A percentile compares a stretch with the other conserved stretches of the same genome.
Evolutionary conservation across 2,888 invertebrate genomes (phyloP).

Genomic region (Polydesmus complanatus): DNA sequence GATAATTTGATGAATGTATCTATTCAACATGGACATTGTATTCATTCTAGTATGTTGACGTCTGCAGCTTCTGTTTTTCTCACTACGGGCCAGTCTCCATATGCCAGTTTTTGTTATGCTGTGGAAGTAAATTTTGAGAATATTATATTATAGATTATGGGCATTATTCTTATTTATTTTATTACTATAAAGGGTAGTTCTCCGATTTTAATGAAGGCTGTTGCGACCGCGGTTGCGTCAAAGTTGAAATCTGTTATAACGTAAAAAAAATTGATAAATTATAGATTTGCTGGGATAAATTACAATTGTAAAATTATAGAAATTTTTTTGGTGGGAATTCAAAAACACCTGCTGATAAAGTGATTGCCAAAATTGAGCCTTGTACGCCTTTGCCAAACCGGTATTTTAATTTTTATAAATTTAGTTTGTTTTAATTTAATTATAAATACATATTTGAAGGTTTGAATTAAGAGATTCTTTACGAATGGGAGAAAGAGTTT

Average conservation of each 20-base stretch:
- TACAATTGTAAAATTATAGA: not conserved
- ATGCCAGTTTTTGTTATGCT: slow-evolving; percentile 75
- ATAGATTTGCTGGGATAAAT: slow-evolving; percentile 20
- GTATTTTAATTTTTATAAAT: slow-evolving; percentile 24
- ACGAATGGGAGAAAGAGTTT: slow-evolving; percentile 58
- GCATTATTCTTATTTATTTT: not conserved
- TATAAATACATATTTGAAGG: slow-evolving; percentile 33
- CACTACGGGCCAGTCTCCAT: slow-evolving; percentile 67
- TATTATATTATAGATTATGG: not conserved
- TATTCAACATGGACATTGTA: slow-evolving; percentile 35
- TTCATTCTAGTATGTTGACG: slow-evolving; percentile 37
- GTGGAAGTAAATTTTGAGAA: slow-evolving; percentile 46
- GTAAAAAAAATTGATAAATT: not conserved
- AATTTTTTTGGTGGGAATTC: slow-evolving; percentile 9
- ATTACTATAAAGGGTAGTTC: slow-evolving; percentile 45
- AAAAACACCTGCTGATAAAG: slow-evolving; percentile 19
- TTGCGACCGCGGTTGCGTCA: slow-evolving; percentile 81
- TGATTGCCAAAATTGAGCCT: slow-evolving; percentile 41
- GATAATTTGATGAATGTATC: slow-evolving; percentile 75
- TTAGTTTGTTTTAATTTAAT: not conserved
- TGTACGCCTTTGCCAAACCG: slow-evolving; percentile 56
- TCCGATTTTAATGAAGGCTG: slow-evolving; percentile 68
- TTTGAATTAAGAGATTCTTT: slow-evolving; percentile 67
- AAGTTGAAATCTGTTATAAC: slow-evolving; percentile 49
- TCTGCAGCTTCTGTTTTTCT: slow-evolving; percentile 61